Conservation (phyloP, 2,888 invertebrate species). For the Leptura quadrifasciata region DNA sequence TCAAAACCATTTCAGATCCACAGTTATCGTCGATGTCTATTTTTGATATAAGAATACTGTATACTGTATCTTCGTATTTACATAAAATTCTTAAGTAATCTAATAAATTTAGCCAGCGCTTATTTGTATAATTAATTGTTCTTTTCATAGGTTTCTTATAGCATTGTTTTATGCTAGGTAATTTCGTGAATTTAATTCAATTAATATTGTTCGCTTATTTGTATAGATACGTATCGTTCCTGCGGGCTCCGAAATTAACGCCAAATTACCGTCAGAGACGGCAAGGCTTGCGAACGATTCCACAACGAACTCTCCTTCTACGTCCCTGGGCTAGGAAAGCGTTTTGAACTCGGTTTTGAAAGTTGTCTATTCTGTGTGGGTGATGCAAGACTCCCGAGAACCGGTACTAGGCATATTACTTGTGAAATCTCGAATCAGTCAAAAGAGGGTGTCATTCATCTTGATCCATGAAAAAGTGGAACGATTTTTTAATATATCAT, state of each 20-base stretch:
- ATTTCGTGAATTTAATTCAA: too few relatives aligned
- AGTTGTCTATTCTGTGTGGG: constrained; percentile 43
- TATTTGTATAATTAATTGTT: too few relatives aligned
- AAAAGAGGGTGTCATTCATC: constrained; percentile 8
- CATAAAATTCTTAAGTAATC: too few relatives aligned
- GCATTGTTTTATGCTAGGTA: too few relatives aligned
- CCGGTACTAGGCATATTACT: constrained; percentile 14
- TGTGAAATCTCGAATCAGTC: constrained; percentile 13
- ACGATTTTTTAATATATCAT: not conserved
- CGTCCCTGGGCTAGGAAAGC: constrained; percentile 25
- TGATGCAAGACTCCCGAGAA: constrained; percentile 41
- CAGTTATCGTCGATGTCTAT: too few relatives aligned
- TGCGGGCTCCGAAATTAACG: not conserved
- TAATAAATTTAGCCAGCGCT: too few relatives aligned
- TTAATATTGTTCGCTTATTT: too few relatives aligned
- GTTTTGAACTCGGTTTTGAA: constrained; percentile 38
- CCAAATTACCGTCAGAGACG: not conserved
- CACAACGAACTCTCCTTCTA: not conserved
- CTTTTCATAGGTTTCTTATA: too few relatives aligned
- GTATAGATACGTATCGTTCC: not conserved
- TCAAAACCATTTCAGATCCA: too few relatives aligned
- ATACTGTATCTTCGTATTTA: too few relatives aligned
- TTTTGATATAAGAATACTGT: too few relatives aligned
- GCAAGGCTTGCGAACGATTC: not conserved
- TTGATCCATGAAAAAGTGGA: not conserved